Conservation (phyloP, 2,888 invertebrate species). For the Dasypogon diadema region DNA sequence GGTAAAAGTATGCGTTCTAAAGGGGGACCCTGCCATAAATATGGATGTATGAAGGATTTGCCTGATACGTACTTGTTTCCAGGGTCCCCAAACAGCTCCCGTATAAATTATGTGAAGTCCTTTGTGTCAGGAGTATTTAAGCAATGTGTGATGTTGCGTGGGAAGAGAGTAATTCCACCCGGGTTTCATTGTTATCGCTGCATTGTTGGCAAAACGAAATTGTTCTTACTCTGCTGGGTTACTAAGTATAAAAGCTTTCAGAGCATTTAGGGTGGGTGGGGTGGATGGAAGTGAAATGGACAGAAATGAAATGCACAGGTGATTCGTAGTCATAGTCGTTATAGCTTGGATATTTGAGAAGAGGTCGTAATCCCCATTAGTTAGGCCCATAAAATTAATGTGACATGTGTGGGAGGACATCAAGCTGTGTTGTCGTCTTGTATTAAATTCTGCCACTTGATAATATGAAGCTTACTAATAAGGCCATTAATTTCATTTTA, state of each 20-base stretch:
- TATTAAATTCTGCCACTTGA: slow-evolving; percentile 46
- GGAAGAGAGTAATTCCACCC: slow-evolving; percentile 30
- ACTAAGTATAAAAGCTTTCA: slow-evolving; percentile 2
- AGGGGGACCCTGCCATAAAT: slow-evolving; percentile 25
- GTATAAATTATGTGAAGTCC: slow-evolving; percentile 42
- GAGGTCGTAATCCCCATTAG: slow-evolving; percentile 33
- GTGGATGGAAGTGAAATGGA: slow-evolving; percentile 14
- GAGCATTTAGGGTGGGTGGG: background rate
- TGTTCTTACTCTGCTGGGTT: background rate
- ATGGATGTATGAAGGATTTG: slow-evolving; percentile 42
- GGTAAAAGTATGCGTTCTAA: slow-evolving; percentile 29
- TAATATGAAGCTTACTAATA: slow-evolving; percentile 42
- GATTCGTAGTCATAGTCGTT: background rate
- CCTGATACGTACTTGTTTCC: slow-evolving; percentile 3
- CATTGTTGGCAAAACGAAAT: slow-evolving; percentile 18
- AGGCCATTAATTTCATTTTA: slow-evolving; percentile 34
- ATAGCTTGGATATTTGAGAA: slow-evolving; percentile 4
- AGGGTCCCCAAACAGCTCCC: background rate
- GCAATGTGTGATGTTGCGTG: slow-evolving; percentile 29
- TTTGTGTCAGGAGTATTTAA: slow-evolving; percentile 50
- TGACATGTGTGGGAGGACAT: slow-evolving; percentile 22
- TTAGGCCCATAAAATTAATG: slow-evolving; percentile 46
- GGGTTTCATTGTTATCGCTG: slow-evolving; percentile 28
- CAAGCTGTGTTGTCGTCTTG: slow-evolving; percentile 19
- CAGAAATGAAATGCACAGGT: slow-evolving; percentile 38